Evolutionary conservation across 2,797 vertebrate species (phyloP), one percentile per base, ranked within the genome.

Genomic region (Liasis olivaceus): DNA sequence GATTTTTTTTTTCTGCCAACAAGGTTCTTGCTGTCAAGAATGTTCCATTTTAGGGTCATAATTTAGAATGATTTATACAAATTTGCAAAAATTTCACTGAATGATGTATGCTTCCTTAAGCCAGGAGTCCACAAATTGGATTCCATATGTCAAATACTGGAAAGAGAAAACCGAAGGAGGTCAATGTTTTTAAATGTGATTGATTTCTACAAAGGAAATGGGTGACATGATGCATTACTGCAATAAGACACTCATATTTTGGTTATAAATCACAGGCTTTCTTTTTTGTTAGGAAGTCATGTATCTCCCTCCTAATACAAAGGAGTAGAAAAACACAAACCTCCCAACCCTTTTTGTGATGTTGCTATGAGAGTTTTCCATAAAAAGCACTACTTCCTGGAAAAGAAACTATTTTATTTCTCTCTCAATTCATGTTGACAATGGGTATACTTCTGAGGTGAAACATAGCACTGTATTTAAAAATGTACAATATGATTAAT

Each of bases 211-310:
- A 88, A 89, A 96, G 96, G 94, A 98, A 97, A 97, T 91, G 87
- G 95, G 94, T 96, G 97, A 97, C 97, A 97, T 97, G 97, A 98
- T 96, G 96, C 97, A 98, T 97, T 97, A 97, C 97, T 96, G 95
- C 97, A 98, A 97, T 98, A 98, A 98, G 96, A 97, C 93, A 96
- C 95, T 95, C 93, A 94, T 95, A 98, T 97, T 98, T 97, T 96
- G 95, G 96, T 95, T 97, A 98, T 98, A 98, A 98, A 98, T 98
- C 97, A 98, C 89, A 95, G 85, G 72, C 58, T 95, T 96, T 94
- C 93, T 51, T 89, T 96, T 93, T 89, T 91, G 95, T 47, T 66
- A 93, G 93, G 84, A 97, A 97, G 93, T 95, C 94, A 92, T 51
- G 72, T 95, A 96, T 54, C 36, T 81, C 36, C 9, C 72, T 47